Evolutionary conservation across 2,797 vertebrate genomes (phyloP).

Genomic region (Dryobates pubescens): DNA sequence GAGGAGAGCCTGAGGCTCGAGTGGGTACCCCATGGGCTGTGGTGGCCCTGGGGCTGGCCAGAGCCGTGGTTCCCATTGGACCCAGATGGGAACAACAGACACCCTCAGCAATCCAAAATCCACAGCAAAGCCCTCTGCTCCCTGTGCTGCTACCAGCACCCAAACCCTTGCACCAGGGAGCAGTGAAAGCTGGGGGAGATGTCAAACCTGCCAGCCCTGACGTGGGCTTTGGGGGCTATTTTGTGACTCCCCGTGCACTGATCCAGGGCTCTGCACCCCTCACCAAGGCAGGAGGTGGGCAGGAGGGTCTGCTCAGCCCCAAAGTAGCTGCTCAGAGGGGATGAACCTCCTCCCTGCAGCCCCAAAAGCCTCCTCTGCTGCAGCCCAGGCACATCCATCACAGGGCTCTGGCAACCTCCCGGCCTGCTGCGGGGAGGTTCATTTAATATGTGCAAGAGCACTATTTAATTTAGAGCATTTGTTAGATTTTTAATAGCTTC

Average conservation of each 20-base stretch:
- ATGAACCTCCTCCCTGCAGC: accelerated
- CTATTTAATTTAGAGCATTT: neutral
- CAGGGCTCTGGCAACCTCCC: accelerated
- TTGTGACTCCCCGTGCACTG: accelerated
- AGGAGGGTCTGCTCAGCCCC: neutral
- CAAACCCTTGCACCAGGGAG: accelerated
- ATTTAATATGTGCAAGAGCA: neutral
- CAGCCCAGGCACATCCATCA: neutral
- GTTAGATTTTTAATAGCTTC: neutral
- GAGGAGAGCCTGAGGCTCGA: accelerated
- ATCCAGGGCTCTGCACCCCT: neutral
- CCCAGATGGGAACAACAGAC: accelerated
- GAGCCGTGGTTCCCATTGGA: accelerated
- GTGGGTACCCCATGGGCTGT: neutral
- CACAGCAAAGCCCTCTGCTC: accelerated
- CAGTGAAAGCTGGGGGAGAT: neutral
- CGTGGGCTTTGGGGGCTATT: accelerated
- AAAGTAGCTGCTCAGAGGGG: neutral
- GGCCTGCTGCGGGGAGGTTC: neutral
- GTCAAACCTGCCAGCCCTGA: too few species aligned
- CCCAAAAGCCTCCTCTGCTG: accelerated
- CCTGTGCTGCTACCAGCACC: neutral
- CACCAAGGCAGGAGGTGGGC: accelerated
- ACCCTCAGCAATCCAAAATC: neutral
- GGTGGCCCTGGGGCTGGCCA: accelerated